Evolutionary conservation across 2,888 invertebrate species (phyloP), one percentile per base, ranked within the genome.

Genomic region (Cheilosia pagana): DNA sequence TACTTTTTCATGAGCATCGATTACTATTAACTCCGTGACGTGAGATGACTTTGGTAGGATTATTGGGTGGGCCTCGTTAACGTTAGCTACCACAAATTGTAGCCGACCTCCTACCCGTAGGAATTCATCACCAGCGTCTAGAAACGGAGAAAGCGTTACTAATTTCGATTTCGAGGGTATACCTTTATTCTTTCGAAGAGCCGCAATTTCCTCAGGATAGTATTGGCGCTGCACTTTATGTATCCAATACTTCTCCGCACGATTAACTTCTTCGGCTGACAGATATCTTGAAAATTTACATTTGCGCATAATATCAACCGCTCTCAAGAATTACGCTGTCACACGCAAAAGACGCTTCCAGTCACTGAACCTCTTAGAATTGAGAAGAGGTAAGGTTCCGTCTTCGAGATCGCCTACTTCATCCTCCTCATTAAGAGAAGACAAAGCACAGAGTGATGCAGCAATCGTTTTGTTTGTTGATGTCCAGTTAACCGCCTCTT

Each of bases 31-130:
- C 16, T 28, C 41, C 2, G 55, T 45, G 14, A 71, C 14, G 35
- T 39, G 23, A 7, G 71, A 59, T 55, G 50, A 16, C 35, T 71
- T 71, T 16, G 71, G 71, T 10, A 71, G 31, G 28, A 71, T 70
- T 12, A 70, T 70, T 7, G 70, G 52, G n/a, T 25, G 52, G 16
- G 21, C 57, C 7, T 21, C 57, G 39, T 39, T 57, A 7, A 19
- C 19, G n/a, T 39, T n/a, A 28, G 19, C 16, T 12, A 14, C 21
- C 21, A 21, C 21, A 12, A 28, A 28, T 21, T 57, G 39, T 12
- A 57, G 57, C 6, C 57, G 57, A n/a, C 57, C 57, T 19, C 57
- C 57, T 8, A 57, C 57, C 10, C 57, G 5, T 21, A 57, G n/a
- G 39, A 21, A 21, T 21, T 39, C 21, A 57, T 57, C 21, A 14